phyloP scores from a whole-genome alignment of 2,113 vertebrate genomes.

The Xenopus tropicalis region UCB_Xtro_10.0 CM004445.2:109278001-109278500 shows the following conservation, averaged over 20 bases:
- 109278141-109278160: constrained; percentile 6
- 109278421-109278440: constrained; percentile 40
- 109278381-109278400: constrained; percentile 47
- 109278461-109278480: constrained; percentile 24
- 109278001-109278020: constrained; percentile 44
- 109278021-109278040: constrained; percentile 48
- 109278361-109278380: constrained; percentile 51
- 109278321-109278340: constrained; percentile 37
- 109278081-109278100: background rate
- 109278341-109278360: constrained; percentile 48
- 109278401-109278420: constrained; percentile 37
- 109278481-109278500: constrained; percentile 24
- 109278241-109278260: background rate
- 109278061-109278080: too few relatives aligned
- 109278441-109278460: constrained; percentile 11
- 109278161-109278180: constrained; percentile 10
- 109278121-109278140: background rate
- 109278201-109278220: constrained; percentile 23
- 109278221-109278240: background rate
- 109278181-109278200: constrained; percentile 9
- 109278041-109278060: background rate
- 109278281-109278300: constrained; percentile 38
- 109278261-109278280: constrained; percentile 10
- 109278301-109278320: constrained; percentile 45
- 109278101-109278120: background rate